Percentiles rank a stretch among this genome's conserved stretches.
Conservation (phyloP, 2,888 invertebrate species). For the Ornithoptera alexandrae region DNA sequence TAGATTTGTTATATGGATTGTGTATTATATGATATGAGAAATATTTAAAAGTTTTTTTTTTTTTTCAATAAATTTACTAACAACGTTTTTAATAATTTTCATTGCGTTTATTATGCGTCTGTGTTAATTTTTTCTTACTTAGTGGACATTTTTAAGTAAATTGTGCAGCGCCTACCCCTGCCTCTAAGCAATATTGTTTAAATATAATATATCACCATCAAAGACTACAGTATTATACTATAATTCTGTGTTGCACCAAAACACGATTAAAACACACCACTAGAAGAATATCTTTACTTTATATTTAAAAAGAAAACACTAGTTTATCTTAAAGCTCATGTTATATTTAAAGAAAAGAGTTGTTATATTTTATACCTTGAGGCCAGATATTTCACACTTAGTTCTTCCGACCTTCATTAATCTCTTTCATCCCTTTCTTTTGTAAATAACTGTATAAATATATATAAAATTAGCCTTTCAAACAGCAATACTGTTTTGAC, state of each 20-base stretch:
- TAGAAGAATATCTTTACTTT: neutral
- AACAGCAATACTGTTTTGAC: too few species aligned
- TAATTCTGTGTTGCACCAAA: too few species aligned
- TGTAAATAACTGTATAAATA: neutral
- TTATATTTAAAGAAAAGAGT: neutral
- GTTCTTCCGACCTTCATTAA: neutral
- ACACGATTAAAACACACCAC: too few species aligned
- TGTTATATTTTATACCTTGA: neutral
- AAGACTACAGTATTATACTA: too few species aligned
- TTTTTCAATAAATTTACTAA: too few species aligned
- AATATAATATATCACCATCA: neutral
- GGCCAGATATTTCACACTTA: neutral
- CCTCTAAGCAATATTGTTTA: neutral
- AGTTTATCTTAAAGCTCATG: neutral
- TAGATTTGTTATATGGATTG: too few species aligned
- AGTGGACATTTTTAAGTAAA: neutral
- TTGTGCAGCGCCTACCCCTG: neutral
- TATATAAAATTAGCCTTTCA: too few species aligned
- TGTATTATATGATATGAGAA: too few species aligned
- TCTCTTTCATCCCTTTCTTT: neutral
- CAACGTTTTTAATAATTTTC: neutral
- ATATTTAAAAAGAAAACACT: neutral
- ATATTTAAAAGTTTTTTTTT: too few species aligned
- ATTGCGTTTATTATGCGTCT: neutral
- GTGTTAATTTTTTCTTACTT: neutral